Evolutionary conservation across 2,888 invertebrate species (phyloP).

Genomic region (Slavum lentiscoides): DNA sequence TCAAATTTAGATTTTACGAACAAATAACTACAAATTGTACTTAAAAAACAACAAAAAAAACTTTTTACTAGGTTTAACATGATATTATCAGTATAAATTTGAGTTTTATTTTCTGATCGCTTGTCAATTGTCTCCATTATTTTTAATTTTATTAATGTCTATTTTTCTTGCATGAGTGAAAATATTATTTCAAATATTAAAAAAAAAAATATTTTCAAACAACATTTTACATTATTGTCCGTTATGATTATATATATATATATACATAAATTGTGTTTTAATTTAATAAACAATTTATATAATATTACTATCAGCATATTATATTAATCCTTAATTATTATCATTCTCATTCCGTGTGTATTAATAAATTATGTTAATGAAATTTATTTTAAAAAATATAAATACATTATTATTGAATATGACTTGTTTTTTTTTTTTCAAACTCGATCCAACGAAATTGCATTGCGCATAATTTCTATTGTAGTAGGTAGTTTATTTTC

Average conservation of each 20-base stretch:
- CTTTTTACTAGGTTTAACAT: constrained; percentile 48
- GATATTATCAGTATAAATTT: constrained; percentile 49
- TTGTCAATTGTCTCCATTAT: constrained; percentile 41
- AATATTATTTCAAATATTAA: constrained; percentile 45
- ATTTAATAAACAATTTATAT: constrained; percentile 42
- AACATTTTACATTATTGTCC: constrained; percentile 45
- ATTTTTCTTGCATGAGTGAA: constrained; percentile 40
- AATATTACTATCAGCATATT: not conserved
- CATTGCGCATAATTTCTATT: no score
- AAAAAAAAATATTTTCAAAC: constrained; percentile 36
- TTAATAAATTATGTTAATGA: not conserved
- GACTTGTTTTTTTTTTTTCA: not conserved
- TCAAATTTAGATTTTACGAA: constrained; percentile 35
- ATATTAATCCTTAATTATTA: not conserved
- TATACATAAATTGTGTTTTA: constrained; percentile 40
- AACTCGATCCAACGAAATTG: no score
- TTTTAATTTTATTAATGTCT: constrained; percentile 45
- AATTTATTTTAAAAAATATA: not conserved
- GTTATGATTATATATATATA: constrained; percentile 21
- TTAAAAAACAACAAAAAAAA: constrained; percentile 22
- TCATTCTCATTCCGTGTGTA: not conserved
- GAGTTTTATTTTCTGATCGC: constrained; percentile 52
- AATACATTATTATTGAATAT: constrained; percentile 6
- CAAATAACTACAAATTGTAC: constrained; percentile 33
- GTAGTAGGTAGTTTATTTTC: no score